phyloP scores from a whole-genome alignment of 1,140 invertebrate genomes.

The Philaenus spumarius region DNA sequence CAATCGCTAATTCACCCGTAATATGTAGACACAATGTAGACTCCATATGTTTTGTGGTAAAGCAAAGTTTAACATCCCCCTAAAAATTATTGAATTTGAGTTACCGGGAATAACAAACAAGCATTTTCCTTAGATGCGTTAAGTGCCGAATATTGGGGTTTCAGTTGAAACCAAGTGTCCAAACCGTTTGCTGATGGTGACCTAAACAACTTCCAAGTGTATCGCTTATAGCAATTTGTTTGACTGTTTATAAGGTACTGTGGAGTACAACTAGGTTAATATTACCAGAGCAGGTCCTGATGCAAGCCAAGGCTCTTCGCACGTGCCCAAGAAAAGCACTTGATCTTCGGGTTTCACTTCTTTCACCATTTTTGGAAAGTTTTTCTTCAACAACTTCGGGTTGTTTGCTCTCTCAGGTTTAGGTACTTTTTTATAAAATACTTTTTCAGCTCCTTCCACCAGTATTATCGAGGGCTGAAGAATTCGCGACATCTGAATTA shows the following conservation, averaged over 20 bases:
- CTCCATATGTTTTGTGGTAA: too few species aligned
- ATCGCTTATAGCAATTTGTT: too few species aligned
- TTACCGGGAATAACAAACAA: too few species aligned
- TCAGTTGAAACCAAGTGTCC: too few species aligned
- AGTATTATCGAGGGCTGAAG: constrained; percentile 54
- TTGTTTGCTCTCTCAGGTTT: constrained; percentile 31
- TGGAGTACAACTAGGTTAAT: too few species aligned
- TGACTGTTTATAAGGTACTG: too few species aligned
- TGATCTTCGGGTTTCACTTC: constrained; percentile 51
- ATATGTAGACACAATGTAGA: too few species aligned
- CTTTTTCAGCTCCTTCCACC: constrained; percentile 55
- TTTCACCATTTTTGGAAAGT: constrained; percentile 54
- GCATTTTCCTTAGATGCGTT: background rate
- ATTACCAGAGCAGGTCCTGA: too few species aligned
- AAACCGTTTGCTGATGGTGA: background rate
- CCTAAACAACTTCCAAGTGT: too few species aligned
- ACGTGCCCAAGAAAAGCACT: constrained; percentile 47
- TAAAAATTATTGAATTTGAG: too few species aligned
- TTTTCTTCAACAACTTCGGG: constrained; percentile 50
- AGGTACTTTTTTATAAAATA: constrained; percentile 53
- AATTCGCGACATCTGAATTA: constrained; percentile 27
- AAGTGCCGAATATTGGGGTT: background rate
- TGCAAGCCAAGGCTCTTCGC: constrained; percentile 41
- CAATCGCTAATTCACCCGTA: too few species aligned
- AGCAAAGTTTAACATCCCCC: too few species aligned